These are phyloP conservation scores for Lissocephala sabroskyi DNA, from an alignment of 2,888 invertebrate species.

Conservation along the genomic window DNA sequence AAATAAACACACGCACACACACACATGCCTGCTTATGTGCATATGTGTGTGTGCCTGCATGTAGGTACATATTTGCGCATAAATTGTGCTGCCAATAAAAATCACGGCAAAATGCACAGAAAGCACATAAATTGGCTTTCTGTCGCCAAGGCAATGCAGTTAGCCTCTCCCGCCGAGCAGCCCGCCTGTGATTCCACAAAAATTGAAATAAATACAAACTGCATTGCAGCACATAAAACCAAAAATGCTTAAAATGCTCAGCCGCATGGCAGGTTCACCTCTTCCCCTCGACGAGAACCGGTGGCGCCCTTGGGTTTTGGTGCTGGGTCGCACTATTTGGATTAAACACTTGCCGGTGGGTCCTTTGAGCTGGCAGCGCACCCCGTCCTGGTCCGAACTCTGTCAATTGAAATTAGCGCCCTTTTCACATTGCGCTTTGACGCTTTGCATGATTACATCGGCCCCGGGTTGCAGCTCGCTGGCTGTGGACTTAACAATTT, in stretches of 20 bases:
- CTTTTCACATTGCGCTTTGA: conserved; percentile 34
- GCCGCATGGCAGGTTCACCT: no score
- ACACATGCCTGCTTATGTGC: neutral
- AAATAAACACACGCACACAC: neutral
- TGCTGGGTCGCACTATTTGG: conserved; percentile 32
- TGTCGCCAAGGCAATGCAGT: conserved; percentile 40
- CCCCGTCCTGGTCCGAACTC: no score
- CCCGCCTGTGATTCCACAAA: neutral
- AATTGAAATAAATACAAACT: conserved; percentile 27
- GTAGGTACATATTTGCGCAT: conserved; percentile 21
- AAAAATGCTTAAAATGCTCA: neutral
- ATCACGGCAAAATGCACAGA: conserved; percentile 26
- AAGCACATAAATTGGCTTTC: conserved; percentile 45
- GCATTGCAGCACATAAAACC: neutral
- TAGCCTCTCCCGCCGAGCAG: neutral
- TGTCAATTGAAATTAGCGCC: conserved; percentile 47
- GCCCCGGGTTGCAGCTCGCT: conserved; percentile 18
- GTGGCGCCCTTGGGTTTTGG: conserved; percentile 5
- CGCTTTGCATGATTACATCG: neutral
- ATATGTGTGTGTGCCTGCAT: neutral
- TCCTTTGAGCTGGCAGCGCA: conserved; percentile 3
- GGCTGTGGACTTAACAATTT: conserved; percentile 50
- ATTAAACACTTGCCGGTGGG: conserved; percentile 36
- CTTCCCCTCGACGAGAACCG: no score
- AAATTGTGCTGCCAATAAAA: conserved; percentile 45